Evolutionary conservation across 2,113 vertebrate genomes (phyloP).

Genomic region (Gymnocephalus cernua): DNA sequence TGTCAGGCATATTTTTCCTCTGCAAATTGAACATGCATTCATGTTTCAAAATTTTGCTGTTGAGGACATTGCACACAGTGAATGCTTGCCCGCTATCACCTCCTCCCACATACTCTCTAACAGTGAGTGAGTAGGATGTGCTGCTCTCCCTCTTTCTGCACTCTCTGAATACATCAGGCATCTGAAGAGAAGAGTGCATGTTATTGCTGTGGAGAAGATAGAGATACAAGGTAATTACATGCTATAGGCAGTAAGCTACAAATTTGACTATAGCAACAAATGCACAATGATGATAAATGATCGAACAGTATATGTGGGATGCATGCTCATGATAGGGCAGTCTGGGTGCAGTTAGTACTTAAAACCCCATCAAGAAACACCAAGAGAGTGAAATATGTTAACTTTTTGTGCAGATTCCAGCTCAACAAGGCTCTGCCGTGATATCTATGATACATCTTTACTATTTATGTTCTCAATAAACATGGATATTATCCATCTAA

Average conservation of each 20-base stretch:
- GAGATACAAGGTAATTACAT: constrained; percentile 35
- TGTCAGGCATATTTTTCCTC: constrained; percentile 58
- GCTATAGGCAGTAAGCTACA: background rate
- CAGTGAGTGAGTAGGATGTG: constrained; percentile 76
- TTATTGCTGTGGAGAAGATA: constrained; percentile 22
- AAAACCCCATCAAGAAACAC: constrained; percentile 12
- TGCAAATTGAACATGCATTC: constrained; percentile 62
- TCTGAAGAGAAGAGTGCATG: constrained; percentile 24
- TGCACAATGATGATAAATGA: constrained; percentile 25
- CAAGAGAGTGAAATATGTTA: constrained; percentile 7
- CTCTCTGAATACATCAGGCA: constrained; percentile 61
- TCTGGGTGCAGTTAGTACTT: constrained; percentile 1
- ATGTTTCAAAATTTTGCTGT: constrained; percentile 69
- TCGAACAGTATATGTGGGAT: background rate
- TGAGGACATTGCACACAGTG: constrained; percentile 71
- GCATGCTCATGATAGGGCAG: background rate
- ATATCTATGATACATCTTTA: background rate
- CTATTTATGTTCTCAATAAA: constrained; percentile 28
- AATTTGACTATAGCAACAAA: constrained; percentile 11
- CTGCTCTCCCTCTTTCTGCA: constrained; percentile 61
- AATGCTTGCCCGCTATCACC: constrained; percentile 75
- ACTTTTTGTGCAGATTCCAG: constrained; percentile 2
- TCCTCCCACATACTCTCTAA: constrained; percentile 77
- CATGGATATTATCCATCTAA: constrained; percentile 22
- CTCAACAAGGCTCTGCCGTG: constrained; percentile 10